Percentiles rank a stretch among this genome's conserved stretches.
phyloP scores from a whole-genome alignment of 2,797 vertebrate species.

The Melanotaenia parkinsoni region DNA sequence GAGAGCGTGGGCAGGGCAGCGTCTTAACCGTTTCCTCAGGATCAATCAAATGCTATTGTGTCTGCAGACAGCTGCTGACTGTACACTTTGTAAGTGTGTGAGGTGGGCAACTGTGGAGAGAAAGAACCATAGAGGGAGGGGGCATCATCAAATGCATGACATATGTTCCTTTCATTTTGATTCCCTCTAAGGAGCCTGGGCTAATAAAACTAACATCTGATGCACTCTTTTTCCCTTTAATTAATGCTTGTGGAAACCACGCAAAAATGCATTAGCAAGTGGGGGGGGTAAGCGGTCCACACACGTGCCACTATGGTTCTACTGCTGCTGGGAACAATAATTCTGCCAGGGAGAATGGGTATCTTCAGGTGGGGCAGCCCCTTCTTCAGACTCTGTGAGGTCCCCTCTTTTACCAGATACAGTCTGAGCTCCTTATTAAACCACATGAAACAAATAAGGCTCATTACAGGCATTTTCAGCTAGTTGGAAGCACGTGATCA shows the following conservation, averaged over 20 bases:
- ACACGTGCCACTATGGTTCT: slow-evolving; percentile 57
- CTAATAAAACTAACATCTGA: slow-evolving; percentile 86
- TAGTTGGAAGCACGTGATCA: slow-evolving; percentile 44
- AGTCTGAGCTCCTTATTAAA: slow-evolving; percentile 77
- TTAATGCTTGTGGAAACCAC: slow-evolving; percentile 78
- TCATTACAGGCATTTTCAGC: slow-evolving; percentile 68
- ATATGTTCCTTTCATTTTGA: slow-evolving; percentile 85
- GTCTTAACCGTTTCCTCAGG: slow-evolving; percentile 72
- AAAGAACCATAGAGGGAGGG: slow-evolving; percentile 46
- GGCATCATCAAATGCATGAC: slow-evolving; percentile 78
- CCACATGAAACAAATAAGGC: slow-evolving; percentile 85
- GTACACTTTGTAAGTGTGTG: slow-evolving; percentile 74
- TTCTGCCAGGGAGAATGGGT: slow-evolving; percentile 43
- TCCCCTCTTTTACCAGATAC: slow-evolving; percentile 72
- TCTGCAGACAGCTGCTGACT: slow-evolving; percentile 82
- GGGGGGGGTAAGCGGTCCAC: slow-evolving; percentile 20
- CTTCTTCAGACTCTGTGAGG: slow-evolving; percentile 72
- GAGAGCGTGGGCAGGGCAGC: slow-evolving; percentile 56
- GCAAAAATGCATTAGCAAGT: slow-evolving; percentile 66
- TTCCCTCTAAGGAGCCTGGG: slow-evolving; percentile 77
- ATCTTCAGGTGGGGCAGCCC: slow-evolving; percentile 68
- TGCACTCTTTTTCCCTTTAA: slow-evolving; percentile 80
- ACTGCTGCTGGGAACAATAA: slow-evolving; percentile 72
- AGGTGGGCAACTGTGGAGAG: slow-evolving; percentile 75
- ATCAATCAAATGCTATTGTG: slow-evolving; percentile 77